phyloP scores from a whole-genome alignment of 2,797 vertebrate genomes.

The Tragelaphus oryx region DNA sequence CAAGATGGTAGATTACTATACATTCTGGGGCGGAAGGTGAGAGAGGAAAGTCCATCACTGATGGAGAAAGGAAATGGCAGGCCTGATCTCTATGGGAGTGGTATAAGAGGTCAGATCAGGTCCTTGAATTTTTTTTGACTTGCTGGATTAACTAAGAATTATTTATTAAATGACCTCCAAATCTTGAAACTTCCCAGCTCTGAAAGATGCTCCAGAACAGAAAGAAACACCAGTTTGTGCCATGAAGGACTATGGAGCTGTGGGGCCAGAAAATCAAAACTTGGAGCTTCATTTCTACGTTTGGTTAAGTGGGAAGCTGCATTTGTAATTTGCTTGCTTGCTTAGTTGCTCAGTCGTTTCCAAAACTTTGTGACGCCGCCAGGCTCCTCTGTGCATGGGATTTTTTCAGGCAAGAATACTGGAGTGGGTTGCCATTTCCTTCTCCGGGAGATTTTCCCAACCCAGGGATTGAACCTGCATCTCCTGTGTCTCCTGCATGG shows the following conservation, averaged over 20 bases:
- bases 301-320: background rate
- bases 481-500: background rate
- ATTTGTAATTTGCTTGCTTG: background rate
- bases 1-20: slow-evolving; percentile 30
- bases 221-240: background rate
- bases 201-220: background rate
- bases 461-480: background rate
- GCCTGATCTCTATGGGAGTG: background rate
- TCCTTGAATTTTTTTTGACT: slow-evolving; percentile 40
- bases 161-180: background rate
- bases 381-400: background rate
- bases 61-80: background rate
- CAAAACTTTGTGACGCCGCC: background rate
- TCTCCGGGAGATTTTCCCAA: rapidly evolving
- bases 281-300: slow-evolving; percentile 39
- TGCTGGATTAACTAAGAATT: slow-evolving; percentile 1
- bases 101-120: background rate
- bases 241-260: background rate
- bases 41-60: background rate
- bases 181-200: slow-evolving; percentile 18
- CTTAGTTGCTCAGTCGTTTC: background rate
- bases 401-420: background rate
- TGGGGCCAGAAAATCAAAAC: background rate
- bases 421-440: background rate
- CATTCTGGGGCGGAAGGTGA: background rate